These are phyloP conservation scores for Leptoclinus maculatus DNA, from an alignment of 2,797 vertebrate species.

Conservation along the genomic window DNA sequence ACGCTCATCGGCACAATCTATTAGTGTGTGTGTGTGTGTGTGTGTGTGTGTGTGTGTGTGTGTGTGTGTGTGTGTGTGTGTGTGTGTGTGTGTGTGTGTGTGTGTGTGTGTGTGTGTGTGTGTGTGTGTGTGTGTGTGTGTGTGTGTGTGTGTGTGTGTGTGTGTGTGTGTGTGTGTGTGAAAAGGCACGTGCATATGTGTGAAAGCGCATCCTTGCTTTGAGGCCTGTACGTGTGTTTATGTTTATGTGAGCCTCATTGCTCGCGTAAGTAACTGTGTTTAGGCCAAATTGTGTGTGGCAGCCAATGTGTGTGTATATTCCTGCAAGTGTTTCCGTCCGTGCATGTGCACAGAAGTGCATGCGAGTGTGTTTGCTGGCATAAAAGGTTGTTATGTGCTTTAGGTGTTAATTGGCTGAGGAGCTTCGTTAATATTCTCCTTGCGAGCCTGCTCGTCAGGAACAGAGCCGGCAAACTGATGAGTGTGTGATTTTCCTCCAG, in stretches of 20 bases:
- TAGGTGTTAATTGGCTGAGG: conserved; percentile 87
- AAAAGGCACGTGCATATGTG: neutral
- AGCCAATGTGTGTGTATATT: conserved; percentile 16
- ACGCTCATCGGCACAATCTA: conserved; percentile 46
- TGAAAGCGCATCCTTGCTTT: conserved; percentile 20
- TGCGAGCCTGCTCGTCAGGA: conserved; percentile 81
- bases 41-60: neutral
- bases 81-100: too few relatives aligned
- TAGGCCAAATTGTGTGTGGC: conserved; percentile 21
- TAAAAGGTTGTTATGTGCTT: conserved; percentile 86
- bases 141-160: neutral
- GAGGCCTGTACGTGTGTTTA: conserved; percentile 18
- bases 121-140: neutral
- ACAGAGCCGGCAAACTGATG: conserved; percentile 86
- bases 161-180: too few relatives aligned
- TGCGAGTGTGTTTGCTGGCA: conserved; percentile 61
- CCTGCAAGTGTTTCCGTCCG: neutral
- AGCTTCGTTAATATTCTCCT: conserved; percentile 89
- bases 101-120: conserved; percentile 17
- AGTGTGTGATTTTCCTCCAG: conserved; percentile 85
- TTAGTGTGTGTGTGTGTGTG: conserved; percentile 27
- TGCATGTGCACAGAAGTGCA: neutral
- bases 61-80: neutral
- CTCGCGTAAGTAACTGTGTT: conserved; percentile 10
- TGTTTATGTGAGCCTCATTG: conserved; percentile 33